Evolutionary conservation across 2,113 vertebrate genomes (phyloP).

Genomic region (Gasterosteus aculeatus): DNA sequence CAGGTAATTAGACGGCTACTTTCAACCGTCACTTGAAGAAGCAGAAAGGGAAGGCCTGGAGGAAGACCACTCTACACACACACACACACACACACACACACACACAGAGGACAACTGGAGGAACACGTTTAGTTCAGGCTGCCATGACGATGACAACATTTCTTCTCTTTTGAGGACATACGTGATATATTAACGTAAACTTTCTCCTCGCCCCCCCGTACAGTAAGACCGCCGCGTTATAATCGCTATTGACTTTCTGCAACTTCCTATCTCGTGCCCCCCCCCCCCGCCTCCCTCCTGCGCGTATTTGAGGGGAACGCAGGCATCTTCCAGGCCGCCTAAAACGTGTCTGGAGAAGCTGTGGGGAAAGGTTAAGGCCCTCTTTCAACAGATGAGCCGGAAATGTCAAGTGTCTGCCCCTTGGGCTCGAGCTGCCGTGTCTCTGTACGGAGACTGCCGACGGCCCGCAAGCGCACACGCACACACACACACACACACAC

Average conservation of each 20-base stretch:
- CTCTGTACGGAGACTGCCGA: slow-evolving; percentile 56
- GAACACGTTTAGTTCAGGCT: slow-evolving; percentile 12
- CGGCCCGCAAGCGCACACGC: slow-evolving; percentile 32
- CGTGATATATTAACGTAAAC: neutral
- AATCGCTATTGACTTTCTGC: slow-evolving; percentile 32
- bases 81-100: slow-evolving; percentile 28
- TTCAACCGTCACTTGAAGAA: slow-evolving; percentile 81
- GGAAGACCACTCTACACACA: slow-evolving; percentile 63
- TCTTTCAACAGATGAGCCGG: slow-evolving; percentile 74
- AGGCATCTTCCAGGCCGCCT: slow-evolving; percentile 56
- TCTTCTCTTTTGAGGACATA: neutral
- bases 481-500: slow-evolving; percentile 29
- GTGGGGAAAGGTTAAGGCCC: slow-evolving; percentile 79
- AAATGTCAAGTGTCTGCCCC: slow-evolving; percentile 82
- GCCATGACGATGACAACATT: neutral
- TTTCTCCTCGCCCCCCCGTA: neutral
- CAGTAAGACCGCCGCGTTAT: neutral
- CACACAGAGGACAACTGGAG: slow-evolving; percentile 10
- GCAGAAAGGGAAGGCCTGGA: slow-evolving; percentile 73
- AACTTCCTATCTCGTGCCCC: slow-evolving; percentile 4
- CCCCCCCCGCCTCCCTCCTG: too few species aligned
- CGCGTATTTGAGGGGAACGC: slow-evolving; percentile 38
- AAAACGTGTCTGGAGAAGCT: slow-evolving; percentile 75
- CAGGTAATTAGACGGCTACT: slow-evolving; percentile 84
- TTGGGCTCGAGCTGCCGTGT: slow-evolving; percentile 62